These are phyloP conservation scores for Anthopleura sola DNA, from an alignment of 64 coral and sea anemone species.

Conservation along the genomic window DNA sequence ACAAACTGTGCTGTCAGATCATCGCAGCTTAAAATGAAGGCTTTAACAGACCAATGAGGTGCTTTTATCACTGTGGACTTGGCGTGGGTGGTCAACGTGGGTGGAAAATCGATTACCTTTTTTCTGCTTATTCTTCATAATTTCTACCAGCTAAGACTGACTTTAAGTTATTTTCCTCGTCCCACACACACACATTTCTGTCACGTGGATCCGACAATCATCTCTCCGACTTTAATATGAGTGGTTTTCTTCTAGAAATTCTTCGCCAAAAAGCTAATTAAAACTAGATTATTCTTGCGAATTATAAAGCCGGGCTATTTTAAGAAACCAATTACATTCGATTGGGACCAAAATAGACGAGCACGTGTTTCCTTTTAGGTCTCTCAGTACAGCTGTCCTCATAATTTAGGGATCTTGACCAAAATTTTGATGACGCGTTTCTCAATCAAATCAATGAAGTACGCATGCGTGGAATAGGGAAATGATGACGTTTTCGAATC, in stretches of 20 bases:
- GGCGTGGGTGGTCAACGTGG: slow-evolving; percentile 17
- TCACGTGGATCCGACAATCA: not conserved
- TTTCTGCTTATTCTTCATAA: slow-evolving; percentile 17
- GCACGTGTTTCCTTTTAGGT: not conserved
- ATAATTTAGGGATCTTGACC: too few species aligned
- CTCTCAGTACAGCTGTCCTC: not conserved
- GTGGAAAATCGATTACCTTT: slow-evolving; percentile 2
- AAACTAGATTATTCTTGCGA: not conserved
- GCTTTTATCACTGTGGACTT: not conserved
- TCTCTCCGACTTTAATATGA: not conserved
- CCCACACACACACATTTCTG: not conserved
- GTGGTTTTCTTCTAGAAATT: not conserved
- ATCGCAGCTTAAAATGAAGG: slow-evolving; percentile 5
- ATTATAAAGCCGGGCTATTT: not conserved
- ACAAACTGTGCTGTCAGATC: not conserved
- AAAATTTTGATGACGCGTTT: not conserved
- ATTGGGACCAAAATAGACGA: not conserved
- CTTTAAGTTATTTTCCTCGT: slow-evolving; percentile 1
- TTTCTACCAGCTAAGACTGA: not conserved
- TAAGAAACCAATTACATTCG: not conserved
- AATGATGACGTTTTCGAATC: not conserved
- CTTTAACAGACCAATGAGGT: not conserved
- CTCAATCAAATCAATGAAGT: not conserved
- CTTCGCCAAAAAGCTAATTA: not conserved
- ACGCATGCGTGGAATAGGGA: not conserved